Conservation (phyloP, 2,797 vertebrate species). For the Coracias cyanogaster region DNA sequence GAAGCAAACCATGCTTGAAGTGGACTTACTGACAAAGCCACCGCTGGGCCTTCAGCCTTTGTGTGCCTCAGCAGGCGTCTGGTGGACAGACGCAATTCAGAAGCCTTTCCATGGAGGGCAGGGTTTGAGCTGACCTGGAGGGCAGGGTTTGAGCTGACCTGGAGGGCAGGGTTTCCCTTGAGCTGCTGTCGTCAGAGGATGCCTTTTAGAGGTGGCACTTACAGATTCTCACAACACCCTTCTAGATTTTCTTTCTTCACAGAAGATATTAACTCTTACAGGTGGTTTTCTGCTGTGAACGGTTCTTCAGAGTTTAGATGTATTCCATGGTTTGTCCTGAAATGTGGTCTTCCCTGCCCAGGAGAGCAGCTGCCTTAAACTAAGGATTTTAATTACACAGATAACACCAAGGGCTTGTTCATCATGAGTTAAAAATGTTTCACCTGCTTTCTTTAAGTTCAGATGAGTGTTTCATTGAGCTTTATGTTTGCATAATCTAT, state of each 20-base stretch:
- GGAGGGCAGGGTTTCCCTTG: background rate
- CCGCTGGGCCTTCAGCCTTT: background rate
- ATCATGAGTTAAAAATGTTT: background rate
- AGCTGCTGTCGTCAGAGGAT: background rate
- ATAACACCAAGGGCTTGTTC: background rate
- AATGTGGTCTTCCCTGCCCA: background rate
- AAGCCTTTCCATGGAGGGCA: background rate
- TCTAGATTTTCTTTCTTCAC: background rate
- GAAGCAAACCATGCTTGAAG: background rate
- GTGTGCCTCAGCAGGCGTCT: background rate
- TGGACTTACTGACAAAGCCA: background rate
- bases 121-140: accelerated
- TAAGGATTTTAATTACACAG: background rate
- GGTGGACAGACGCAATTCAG: background rate
- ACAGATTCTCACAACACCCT: too few species aligned
- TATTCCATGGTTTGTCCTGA: background rate
- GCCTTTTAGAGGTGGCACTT: background rate
- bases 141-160: accelerated
- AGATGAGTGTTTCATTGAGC: background rate
- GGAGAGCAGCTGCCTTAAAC: background rate
- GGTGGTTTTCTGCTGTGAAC: background rate
- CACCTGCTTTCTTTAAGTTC: background rate
- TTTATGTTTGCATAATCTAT: background rate
- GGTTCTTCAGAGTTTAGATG: background rate
- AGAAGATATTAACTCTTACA: background rate